phyloP scores from a whole-genome alignment of 1,140 invertebrate genomes.

The Copidosoma floridanum region DNA sequence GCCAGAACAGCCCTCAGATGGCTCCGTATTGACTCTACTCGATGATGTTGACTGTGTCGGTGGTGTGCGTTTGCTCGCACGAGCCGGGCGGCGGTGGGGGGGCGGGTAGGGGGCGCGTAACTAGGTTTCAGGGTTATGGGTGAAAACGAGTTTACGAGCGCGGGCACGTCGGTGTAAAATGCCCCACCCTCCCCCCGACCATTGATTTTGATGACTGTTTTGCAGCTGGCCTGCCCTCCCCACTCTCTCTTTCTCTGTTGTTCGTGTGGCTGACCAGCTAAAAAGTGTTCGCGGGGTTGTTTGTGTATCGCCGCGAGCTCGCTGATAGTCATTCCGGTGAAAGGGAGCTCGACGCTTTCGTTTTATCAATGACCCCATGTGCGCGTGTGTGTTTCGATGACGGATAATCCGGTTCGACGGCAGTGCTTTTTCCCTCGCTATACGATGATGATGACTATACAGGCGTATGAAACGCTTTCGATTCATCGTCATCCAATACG shows the following conservation, averaged over 20 bases:
- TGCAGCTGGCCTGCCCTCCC: background rate
- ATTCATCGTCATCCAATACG: too few relatives aligned
- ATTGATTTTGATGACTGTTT: constrained; percentile 38
- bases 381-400: constrained; percentile 17
- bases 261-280: constrained; percentile 25
- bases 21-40: too few relatives aligned
- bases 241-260: background rate
- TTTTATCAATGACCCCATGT: constrained; percentile 22
- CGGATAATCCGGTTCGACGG: constrained; percentile 20
- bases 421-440: too few relatives aligned
- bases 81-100: too few relatives aligned
- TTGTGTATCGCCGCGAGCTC: background rate
- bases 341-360: constrained; percentile 27
- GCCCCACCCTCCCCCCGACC: too few relatives aligned
- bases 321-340: constrained; percentile 25
- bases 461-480: too few relatives aligned
- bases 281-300: constrained; percentile 6
- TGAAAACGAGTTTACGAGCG: constrained; percentile 39
- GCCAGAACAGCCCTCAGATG: too few relatives aligned
- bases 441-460: too few relatives aligned
- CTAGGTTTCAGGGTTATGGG: constrained; percentile 39
- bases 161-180: too few relatives aligned
- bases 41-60: constrained; percentile 27
- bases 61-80: too few relatives aligned
- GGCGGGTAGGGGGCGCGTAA: constrained; percentile 14